Evolutionary conservation across 2,888 invertebrate species (phyloP), one percentile per base, ranked within the genome.

Genomic region (Drosophila vallismaia): DNA sequence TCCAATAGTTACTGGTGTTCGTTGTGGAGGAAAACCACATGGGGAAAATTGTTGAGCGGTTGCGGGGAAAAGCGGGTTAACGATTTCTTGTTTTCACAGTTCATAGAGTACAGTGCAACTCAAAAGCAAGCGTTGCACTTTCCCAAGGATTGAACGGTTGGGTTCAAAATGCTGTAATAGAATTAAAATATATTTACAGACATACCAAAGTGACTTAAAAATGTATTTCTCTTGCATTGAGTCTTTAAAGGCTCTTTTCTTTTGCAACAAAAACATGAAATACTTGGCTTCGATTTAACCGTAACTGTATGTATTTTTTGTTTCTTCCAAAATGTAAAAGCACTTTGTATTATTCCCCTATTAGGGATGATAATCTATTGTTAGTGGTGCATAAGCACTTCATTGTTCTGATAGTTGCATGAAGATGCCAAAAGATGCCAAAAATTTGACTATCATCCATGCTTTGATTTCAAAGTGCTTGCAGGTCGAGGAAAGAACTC

Each of bases 341-440:
- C 56, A 48, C 36, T 56, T 33, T 33, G n/a, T 48, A 57, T 60
- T 60, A 40, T 40, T 48, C 40, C 57, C 38, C 24, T 56, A 40
- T 40, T 60, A 48, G 12, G 48, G 9, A 10, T 38, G 6, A 5
- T 36, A 2, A n/a, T 38, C 40, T 40, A 57, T 57, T 60, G 29
- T 45, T 64, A 49, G 26, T 60, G 31, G 45, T 40, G 60, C 60
- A 60, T 60, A 59, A 59, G 59, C 59, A 45, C 71, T 50, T 62
- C 51, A 62, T 56, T 71, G 71, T 71, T 71, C 55, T 51, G 71
- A 19, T 19, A 2, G 19, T 19, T 19, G 19, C 19, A 19, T 19
- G 19, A 42, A 70, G 60, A n/a, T n/a, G n/a, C n/a, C n/a, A n/a
- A 26, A 42, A 46, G 42, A 46, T 53, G 55, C 71, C 46, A 42